A percentile compares a stretch with the other conserved stretches of the same genome.
Conservation (phyloP, 2,113 vertebrate genomes). For the Colinus virginianus region DNA sequence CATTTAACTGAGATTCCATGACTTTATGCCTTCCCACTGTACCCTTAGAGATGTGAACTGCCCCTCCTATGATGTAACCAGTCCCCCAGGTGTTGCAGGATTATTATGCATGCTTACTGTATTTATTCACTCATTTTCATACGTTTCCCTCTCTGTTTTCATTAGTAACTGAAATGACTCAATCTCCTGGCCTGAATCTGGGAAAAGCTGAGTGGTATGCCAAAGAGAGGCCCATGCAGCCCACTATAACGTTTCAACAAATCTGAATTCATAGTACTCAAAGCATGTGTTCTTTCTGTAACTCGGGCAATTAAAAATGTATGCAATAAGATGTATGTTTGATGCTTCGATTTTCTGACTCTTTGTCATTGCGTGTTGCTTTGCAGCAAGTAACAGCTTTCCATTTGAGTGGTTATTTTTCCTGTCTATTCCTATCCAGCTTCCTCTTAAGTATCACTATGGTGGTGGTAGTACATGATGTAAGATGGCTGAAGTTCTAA, state of each 20-base stretch:
- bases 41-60: not conserved
- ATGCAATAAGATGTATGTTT: not conserved
- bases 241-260: not conserved
- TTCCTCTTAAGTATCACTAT: not conserved
- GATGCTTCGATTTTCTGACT: not conserved
- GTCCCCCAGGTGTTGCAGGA: not conserved
- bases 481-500: not conserved
- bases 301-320: not conserved
- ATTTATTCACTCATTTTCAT: not conserved
- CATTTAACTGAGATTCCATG: not conserved
- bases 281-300: not conserved
- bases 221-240: not conserved
- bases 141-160: not conserved
- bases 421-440: not conserved
- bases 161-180: not conserved
- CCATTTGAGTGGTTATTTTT: not conserved
- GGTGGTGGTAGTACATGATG: not conserved
- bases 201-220: not conserved
- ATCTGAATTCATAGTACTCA: not conserved
- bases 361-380: not conserved
- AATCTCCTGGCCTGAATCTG: not conserved
- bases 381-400: not conserved
- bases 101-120: not conserved
- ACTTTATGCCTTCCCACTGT: not conserved
- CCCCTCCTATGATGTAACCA: not conserved